phyloP scores from a whole-genome alignment of 30 jellyfish, hydroid and myxozoan species.

The Turritopsis dohrnii region DNA sequence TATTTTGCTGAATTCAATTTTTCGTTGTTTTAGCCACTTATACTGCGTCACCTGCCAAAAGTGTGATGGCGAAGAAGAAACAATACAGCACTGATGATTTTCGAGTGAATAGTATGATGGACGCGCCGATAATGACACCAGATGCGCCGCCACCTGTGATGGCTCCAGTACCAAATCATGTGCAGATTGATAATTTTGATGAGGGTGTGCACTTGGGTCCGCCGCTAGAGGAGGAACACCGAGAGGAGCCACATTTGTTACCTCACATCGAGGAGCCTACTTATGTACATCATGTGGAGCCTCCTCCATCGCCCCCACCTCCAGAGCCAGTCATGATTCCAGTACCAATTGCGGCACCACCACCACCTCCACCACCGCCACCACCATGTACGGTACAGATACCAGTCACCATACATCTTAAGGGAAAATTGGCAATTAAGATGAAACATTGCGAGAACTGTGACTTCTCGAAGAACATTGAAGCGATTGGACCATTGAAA shows the following conservation, averaged over 20 bases:
- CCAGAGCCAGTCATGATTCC: slow-evolving; percentile 62
- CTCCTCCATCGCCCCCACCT: slow-evolving; percentile 81
- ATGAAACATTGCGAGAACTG: slow-evolving; percentile 84
- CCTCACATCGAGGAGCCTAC: slow-evolving; percentile 68
- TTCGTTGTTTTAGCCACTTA: not conserved
- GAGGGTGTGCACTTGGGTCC: slow-evolving; percentile 58
- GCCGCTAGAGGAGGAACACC: slow-evolving; percentile 20
- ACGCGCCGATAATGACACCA: slow-evolving; percentile 5
- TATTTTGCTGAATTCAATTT: too few species aligned
- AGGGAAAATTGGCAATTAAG: slow-evolving; percentile 91
- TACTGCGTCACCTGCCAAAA: not conserved
- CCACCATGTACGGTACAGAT: slow-evolving; percentile 98
- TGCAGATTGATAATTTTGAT: slow-evolving; percentile 46
- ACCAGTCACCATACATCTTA: slow-evolving; percentile 92
- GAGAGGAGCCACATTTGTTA: slow-evolving; percentile 16
- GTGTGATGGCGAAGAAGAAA: slow-evolving; percentile 18
- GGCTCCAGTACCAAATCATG: slow-evolving; percentile 49
- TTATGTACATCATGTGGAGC: slow-evolving; percentile 54
- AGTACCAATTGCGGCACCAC: slow-evolving; percentile 89
- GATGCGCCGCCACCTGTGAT: slow-evolving; percentile 21
- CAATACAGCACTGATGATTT: slow-evolving; percentile 22
- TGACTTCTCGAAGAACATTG: slow-evolving; percentile 78
- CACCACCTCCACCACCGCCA: slow-evolving; percentile 94
- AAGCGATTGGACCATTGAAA: slow-evolving; percentile 90
- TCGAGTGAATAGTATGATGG: slow-evolving; percentile 10